Base-by-base conservation (phyloP, 2,797 vertebrate species). In the Diglossa cyanea region DNA sequence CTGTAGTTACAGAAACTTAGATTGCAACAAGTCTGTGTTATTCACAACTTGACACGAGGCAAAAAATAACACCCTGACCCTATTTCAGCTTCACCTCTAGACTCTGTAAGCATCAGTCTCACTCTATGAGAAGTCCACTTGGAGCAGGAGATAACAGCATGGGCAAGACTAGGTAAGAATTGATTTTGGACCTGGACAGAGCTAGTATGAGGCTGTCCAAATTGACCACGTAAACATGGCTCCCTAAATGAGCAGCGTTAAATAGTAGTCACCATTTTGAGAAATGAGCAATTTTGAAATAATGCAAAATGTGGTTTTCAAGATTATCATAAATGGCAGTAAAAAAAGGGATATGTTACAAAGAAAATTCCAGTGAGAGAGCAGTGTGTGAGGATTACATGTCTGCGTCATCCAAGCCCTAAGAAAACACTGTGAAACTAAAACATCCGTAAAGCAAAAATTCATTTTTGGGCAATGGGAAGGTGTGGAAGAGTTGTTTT, bases 221-320 rank as follows among this genome's bases (percentile, higher is more conserved):
- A 42, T 17, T 40, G 30, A 77, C 17, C 54, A 33, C 0, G 0
- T 31, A 17, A 83, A 79, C 39, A 61, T 4, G 11, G 25, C 3
- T 61, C 12, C 30, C 35, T 45, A n/a, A 62, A 67, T 20, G 15
- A 57, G 16, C 14, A 39, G 10, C 13, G 9, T 13, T 28, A 30
- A 14, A 61, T 13, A 44, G 12, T 15, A 47, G 25, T 57, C 58
- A 85, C 2, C 11, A 14, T 65, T 81, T n/a, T 68, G 35, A 70
- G 35, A 2, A 11, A 35, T 25, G 2, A 44, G 7, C 0, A 6
- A 73, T 75, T 67, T 6, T 37, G 13, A 72, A 51, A 55, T 23
- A 42, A 39, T 44, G 12, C 11, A 39, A 60, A 65, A 16, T 44
- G 11, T 16, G 16, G 3, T 73, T 79, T 72, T 39, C 26, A 61